Base-by-base conservation (phyloP, 1,140 invertebrate species). In the Batillaria attramentaria region DNA sequence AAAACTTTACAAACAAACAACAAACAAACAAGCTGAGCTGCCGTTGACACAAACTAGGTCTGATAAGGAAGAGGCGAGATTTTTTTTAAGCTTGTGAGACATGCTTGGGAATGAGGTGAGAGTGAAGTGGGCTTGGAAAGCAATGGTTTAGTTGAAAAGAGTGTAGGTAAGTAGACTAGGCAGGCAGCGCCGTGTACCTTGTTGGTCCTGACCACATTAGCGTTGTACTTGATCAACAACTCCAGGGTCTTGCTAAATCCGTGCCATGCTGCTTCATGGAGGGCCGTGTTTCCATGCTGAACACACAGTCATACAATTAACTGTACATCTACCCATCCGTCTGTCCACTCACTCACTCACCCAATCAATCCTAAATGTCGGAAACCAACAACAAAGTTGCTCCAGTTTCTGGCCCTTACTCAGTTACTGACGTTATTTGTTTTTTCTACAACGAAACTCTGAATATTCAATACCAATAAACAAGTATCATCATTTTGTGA, bases 191-290 rank as follows among this genome's bases (percentile, higher is more conserved):
- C n/a, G n/a, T n/a, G n/a, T 84, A 92, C 91, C 89, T 92, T 92
- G 91, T 99, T 99, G 86, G 94, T 93, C 33, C 94, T 92, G 84
- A 95, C 93, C 76, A 96, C 91, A 75, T 95, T 94, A 3, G 94
- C 94, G 62, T 94, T 94, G 60, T 94, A 93, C 82, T 93, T 93
- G 60, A 94, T 93, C 54, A 99, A 92, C 28, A 95, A 90, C 80
- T 95, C 94, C 39, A 97, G 94, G 54, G 95, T 96, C 69, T 95
- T 93, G 88, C 96, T 97, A 90, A 95, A 98, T 0, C 97, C 97
- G 84, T 97, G 96, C 96, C 97, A 98, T 1, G 97, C 94, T 2
- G 97, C 96, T 91, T 98, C 97, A 90, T 99, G 97, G 6, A 97
- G 89, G 2, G 97, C 94, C 43, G 96, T 96, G 92, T 99, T 99